Base-by-base conservation (phyloP, 2,888 invertebrate species). In the Bugulina stolonifera region DNA sequence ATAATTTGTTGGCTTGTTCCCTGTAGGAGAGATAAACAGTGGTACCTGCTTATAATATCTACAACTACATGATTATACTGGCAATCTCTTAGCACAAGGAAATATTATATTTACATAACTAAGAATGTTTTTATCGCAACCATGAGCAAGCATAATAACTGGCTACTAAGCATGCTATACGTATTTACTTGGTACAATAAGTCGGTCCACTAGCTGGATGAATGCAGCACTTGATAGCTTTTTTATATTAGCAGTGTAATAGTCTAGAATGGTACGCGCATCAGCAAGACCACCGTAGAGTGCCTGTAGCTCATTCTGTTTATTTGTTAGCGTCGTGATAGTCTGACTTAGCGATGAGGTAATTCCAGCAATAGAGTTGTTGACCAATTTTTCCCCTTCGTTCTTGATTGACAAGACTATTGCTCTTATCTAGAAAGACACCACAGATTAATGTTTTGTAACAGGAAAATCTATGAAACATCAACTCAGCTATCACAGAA, bases 351-450 rank as follows among this genome's bases (percentile, higher is more conserved):
- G 14, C 10, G 25, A 64, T 2, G 64, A 32, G 32, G 32, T 3
- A 64, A 64, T 27, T 29, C 18, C 27, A 2, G 64, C 2, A 32
- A 64, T 27, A 32, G 64, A 27, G 32, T 14, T 5, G n/a, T 32
- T 64, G 64, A 32, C 64, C 32, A 64, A 32, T 14, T 32, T 64
- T 3, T 27, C 10, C 32, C 32, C 64, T 14, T 14, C 64, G 5
- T 27, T 34, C 27, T 64, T 27, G 3, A 64, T 32, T 5, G 32
- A 14, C 5, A 64, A n/a, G 5, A 32, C 22, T 32, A 64, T 10
- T 32, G 64, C 64, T 14, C 64, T 2, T 32, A 64, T 64, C 64
- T 64, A n/a, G 10, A 57, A n/a, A 25, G n/a, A n/a, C n/a, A n/a
- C n/a, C n/a, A n/a, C n/a, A n/a, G n/a, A n/a, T n/a, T n/a, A n/a